Conservation (phyloP, 2,888 invertebrate species). For the Chirona hameri region DNA sequence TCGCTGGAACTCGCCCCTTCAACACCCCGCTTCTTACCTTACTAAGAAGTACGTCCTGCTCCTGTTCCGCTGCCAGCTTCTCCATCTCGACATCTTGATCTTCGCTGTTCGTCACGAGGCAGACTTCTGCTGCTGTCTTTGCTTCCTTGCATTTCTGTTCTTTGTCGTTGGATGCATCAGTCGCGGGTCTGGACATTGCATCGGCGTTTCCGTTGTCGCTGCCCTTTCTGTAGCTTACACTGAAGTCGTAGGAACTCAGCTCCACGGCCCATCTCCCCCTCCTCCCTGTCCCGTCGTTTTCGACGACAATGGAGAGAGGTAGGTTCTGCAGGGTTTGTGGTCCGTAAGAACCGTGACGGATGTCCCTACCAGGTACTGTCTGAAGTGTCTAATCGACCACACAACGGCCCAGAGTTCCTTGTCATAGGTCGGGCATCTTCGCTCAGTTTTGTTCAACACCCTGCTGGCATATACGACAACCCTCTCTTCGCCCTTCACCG, state of each 20-base stretch:
- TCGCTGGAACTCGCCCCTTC: background rate
- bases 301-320: background rate
- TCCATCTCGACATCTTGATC: background rate
- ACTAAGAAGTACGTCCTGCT: background rate
- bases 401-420: background rate
- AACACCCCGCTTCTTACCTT: background rate
- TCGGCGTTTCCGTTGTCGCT: background rate
- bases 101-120: background rate
- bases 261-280: background rate
- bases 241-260: background rate
- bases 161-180: background rate
- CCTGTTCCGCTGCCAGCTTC: background rate
- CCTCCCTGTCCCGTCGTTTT: background rate
- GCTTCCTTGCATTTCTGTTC: background rate
- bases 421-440: background rate
- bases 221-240: background rate
- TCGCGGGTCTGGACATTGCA: background rate
- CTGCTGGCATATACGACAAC: background rate
- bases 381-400: background rate
- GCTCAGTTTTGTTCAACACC: background rate
- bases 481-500: background rate
- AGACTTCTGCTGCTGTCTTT: background rate
- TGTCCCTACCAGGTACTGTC: background rate
- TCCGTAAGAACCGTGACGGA: background rate
- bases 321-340: background rate